Conservation (phyloP, 1,140 invertebrate genomes). For the Trichogramma pretiosum region DNA sequence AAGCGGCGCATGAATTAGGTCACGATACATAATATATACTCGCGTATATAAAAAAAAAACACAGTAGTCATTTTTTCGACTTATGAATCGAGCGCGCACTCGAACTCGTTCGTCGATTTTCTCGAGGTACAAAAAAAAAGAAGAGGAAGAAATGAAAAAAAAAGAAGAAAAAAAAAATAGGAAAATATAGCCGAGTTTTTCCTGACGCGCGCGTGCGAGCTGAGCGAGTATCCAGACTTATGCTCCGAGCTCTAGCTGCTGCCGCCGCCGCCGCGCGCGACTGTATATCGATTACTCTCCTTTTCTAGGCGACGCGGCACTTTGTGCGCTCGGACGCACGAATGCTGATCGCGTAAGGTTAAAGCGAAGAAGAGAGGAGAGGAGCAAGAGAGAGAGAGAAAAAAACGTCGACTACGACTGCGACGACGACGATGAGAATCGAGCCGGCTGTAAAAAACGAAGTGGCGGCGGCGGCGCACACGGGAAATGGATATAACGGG, state of each 20-base stretch:
- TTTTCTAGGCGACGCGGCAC: slow-evolving; percentile 8
- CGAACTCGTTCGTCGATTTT: background rate
- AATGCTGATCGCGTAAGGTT: slow-evolving; percentile 20
- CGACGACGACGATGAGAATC: too few species aligned
- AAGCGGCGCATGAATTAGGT: too few species aligned
- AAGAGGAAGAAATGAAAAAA: slow-evolving; percentile 4
- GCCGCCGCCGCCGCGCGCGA: too few species aligned
- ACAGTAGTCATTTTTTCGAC: too few species aligned
- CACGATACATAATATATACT: too few species aligned
- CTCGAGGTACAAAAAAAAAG: slow-evolving; percentile 4
- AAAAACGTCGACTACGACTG: background rate
- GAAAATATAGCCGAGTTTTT: background rate
- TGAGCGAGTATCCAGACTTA: too few species aligned
- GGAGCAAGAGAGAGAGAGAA: background rate
- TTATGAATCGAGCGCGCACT: too few species aligned
- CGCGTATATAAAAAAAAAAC: too few species aligned
- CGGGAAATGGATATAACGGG: slow-evolving; percentile 12
- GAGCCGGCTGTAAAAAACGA: slow-evolving; percentile 16
- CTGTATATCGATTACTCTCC: slow-evolving; percentile 15
- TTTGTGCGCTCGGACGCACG: slow-evolving; percentile 12
- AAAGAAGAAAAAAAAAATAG: slow-evolving; percentile 3
- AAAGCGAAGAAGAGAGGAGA: background rate
- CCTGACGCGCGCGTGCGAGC: too few species aligned
- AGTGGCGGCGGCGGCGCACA: too few species aligned
- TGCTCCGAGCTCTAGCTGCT: too few species aligned